phyloP scores from a whole-genome alignment of 2,888 invertebrate genomes.

The Aelia acuminata region DNA sequence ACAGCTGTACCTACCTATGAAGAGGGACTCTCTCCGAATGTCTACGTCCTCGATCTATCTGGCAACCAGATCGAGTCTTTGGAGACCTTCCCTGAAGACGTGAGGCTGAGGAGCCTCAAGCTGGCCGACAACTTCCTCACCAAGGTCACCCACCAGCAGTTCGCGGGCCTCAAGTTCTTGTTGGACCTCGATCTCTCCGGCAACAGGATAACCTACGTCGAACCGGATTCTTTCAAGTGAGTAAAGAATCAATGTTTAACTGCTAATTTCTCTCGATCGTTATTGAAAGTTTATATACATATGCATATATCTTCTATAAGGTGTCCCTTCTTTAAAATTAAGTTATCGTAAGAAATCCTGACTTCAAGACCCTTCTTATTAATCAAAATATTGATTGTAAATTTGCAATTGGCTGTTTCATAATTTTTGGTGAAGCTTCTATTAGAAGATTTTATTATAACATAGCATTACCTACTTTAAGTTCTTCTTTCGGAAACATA shows the following conservation, averaged over 20 bases:
- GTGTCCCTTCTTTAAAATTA: no score
- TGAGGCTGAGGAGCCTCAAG: conserved; percentile 79
- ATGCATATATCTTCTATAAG: no score
- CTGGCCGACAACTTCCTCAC: conserved; percentile 78
- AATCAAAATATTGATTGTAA: no score
- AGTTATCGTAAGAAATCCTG: no score
- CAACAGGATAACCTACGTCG: conserved; percentile 76
- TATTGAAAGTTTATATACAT: no score
- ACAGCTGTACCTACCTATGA: conserved; percentile 76
- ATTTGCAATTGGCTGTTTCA: no score
- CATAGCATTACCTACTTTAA: no score
- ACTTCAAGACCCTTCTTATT: no score
- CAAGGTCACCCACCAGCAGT: conserved; percentile 75
- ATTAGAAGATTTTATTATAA: no score
- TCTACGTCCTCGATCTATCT: conserved; percentile 80
- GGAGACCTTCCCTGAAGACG: conserved; percentile 76
- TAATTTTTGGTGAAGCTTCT: no score
- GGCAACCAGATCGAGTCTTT: conserved; percentile 76
- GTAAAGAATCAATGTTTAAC: conserved; percentile 53
- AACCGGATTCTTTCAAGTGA: conserved; percentile 79
- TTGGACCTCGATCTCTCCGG: conserved; percentile 80
- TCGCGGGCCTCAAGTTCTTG: conserved; percentile 77
- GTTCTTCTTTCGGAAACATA: neutral
- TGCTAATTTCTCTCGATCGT: no score
- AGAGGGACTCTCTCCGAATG: conserved; percentile 78